phyloP scores from a whole-genome alignment of 1,140 invertebrate species.

The Brachionus angularis region DNA sequence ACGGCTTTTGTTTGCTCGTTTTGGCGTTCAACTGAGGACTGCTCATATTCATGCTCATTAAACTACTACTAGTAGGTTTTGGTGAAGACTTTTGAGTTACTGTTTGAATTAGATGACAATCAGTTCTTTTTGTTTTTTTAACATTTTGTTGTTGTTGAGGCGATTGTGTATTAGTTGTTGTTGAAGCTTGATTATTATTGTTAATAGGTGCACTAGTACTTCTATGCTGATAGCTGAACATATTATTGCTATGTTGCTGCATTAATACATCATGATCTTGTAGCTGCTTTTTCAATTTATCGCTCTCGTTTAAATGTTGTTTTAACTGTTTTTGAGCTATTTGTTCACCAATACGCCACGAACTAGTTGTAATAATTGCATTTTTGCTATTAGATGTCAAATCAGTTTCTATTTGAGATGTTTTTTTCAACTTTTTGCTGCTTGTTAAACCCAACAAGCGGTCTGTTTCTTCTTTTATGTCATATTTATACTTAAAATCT shows the following conservation, averaged over 20 bases:
- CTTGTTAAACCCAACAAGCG: not conserved
- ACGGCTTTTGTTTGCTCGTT: slow-evolving; percentile 9
- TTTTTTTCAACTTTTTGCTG: not conserved
- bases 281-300: too few species aligned
- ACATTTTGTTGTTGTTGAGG: not conserved
- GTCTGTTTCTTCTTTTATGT: slow-evolving; percentile 13
- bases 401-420: not conserved
- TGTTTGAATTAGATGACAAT: slow-evolving; percentile 15
- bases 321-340: slow-evolving; percentile 25
- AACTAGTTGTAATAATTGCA: slow-evolving; percentile 18
- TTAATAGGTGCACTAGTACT: slow-evolving; percentile 18
- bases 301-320: too few species aligned
- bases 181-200: too few species aligned
- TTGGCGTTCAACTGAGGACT: slow-evolving; percentile 16
- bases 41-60: too few species aligned
- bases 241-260: too few species aligned
- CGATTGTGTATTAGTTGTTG: too few species aligned
- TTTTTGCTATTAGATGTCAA: not conserved
- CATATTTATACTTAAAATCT: too few species aligned
- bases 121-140: slow-evolving; percentile 11
- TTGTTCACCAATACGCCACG: slow-evolving; percentile 31
- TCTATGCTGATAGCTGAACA: too few species aligned
- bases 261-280: too few species aligned
- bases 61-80: not conserved
- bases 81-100: not conserved